These are phyloP conservation scores for Xanthia icteritia DNA, from an alignment of 2,888 invertebrate species.

Conservation along the genomic window DNA sequence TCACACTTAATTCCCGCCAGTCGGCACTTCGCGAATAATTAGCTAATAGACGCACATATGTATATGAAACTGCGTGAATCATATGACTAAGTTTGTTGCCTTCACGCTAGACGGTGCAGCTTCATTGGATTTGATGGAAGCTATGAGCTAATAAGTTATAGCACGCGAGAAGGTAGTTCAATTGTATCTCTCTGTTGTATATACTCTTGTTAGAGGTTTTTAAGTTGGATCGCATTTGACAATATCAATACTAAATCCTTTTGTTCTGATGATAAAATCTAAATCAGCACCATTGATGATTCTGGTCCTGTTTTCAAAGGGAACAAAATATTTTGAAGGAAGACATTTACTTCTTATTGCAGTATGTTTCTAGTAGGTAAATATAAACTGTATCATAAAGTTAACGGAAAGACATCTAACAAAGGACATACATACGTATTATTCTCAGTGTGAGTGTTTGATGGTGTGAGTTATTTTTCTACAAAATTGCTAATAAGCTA, in stretches of 20 bases:
- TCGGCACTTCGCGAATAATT: conserved; percentile 45
- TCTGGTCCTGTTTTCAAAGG: neutral
- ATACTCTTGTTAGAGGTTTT: neutral
- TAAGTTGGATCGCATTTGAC: neutral
- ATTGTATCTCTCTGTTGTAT: neutral
- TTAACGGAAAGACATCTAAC: neutral
- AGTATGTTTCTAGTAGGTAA: neutral
- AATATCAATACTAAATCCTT: neutral
- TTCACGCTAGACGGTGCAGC: conserved; percentile 1
- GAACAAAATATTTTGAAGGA: neutral
- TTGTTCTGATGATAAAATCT: neutral
- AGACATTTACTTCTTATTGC: neutral
- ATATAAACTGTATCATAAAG: neutral
- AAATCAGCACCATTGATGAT: neutral
- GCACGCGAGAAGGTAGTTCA: neutral
- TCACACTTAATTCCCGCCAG: conserved; percentile 26
- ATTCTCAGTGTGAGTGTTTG: neutral
- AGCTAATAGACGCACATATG: neutral
- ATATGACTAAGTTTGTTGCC: conserved; percentile 22
- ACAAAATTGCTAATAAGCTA: neutral
- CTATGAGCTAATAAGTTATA: conserved; percentile 9
- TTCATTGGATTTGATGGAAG: conserved; percentile 22
- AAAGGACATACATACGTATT: neutral
- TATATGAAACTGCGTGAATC: conserved; percentile 2
- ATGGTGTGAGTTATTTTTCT: neutral